phyloP scores from a whole-genome alignment of 2,888 invertebrate genomes.

The Odontomyia ornata region DNA sequence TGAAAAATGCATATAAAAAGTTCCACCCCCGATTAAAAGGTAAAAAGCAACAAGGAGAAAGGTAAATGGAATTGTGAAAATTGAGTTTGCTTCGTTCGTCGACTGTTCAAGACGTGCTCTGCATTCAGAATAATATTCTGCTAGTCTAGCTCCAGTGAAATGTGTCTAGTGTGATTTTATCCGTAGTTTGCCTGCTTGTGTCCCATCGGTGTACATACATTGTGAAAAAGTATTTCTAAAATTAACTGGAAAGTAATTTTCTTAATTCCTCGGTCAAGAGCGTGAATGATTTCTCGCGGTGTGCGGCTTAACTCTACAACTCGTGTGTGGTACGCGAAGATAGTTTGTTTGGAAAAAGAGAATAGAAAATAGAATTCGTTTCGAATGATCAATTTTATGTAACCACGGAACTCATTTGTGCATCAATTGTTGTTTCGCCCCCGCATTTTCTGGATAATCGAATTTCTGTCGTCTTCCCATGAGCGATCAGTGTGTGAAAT shows the following conservation, averaged over 20 bases:
- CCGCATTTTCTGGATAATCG: not conserved
- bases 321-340: not conserved
- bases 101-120: not conserved
- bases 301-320: not conserved
- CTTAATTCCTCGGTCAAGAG: not conserved
- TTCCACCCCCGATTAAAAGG: not conserved
- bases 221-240: not conserved
- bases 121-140: not conserved
- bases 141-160: not conserved
- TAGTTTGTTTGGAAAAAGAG: not conserved
- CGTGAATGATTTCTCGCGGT: not conserved
- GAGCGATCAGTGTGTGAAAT: not conserved
- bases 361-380: slow-evolving; percentile 12
- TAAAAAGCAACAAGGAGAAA: not conserved
- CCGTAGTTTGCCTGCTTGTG: not conserved
- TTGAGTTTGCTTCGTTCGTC: not conserved
- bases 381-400: slow-evolving; percentile 17
- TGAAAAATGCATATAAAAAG: slow-evolving; percentile 4
- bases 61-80: slow-evolving; percentile 14
- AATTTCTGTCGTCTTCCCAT: not conserved
- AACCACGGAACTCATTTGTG: slow-evolving; percentile 8
- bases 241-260: slow-evolving; percentile 10
- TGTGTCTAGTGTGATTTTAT: not conserved
- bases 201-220: not conserved
- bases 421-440: not conserved